These are phyloP conservation scores for Lepas anatifera DNA, from an alignment of 2,888 invertebrate genomes.

Conservation along the genomic window DNA sequence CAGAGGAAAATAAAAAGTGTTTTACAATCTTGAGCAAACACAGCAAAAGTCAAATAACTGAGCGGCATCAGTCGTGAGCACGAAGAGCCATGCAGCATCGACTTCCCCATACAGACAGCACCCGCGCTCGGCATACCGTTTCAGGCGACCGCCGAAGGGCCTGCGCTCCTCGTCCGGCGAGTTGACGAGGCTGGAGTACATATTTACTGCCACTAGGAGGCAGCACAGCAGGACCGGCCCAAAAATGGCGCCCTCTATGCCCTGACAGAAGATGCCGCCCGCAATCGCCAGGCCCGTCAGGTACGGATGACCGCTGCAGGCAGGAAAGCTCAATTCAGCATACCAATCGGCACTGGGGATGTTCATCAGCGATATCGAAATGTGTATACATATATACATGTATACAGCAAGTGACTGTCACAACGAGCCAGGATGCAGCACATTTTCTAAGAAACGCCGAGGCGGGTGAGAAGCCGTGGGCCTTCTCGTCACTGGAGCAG, in stretches of 20 bases:
- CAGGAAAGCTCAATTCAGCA: too few relatives aligned
- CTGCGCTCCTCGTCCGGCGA: slow-evolving; percentile 17
- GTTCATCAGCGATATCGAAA: slow-evolving; percentile 12
- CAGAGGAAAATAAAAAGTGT: too few relatives aligned
- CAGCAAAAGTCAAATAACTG: too few relatives aligned
- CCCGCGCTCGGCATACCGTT: not conserved
- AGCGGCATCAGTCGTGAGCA: too few relatives aligned
- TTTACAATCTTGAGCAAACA: too few relatives aligned
- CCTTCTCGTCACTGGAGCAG: too few relatives aligned
- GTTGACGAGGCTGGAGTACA: slow-evolving; percentile 37
- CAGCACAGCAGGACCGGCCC: slow-evolving; percentile 91
- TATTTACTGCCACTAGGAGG: slow-evolving; percentile 80
- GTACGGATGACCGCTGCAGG: slow-evolving; percentile 87
- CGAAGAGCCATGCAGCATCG: too few relatives aligned
- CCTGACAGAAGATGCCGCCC: slow-evolving; percentile 94
- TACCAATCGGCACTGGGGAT: too few relatives aligned
- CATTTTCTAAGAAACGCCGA: not conserved
- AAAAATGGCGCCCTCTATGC: slow-evolving; percentile 91
- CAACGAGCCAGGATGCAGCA: not conserved
- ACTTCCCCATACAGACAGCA: too few relatives aligned
- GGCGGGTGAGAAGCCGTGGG: too few relatives aligned
- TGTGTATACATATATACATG: not conserved
- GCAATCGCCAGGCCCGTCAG: slow-evolving; percentile 93
- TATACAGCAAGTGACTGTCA: not conserved
- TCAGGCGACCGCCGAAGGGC: not conserved